These are phyloP conservation scores for Rhagoletis pomonella DNA, from an alignment of 1,140 invertebrate genomes.

Conservation along the genomic window DNA sequence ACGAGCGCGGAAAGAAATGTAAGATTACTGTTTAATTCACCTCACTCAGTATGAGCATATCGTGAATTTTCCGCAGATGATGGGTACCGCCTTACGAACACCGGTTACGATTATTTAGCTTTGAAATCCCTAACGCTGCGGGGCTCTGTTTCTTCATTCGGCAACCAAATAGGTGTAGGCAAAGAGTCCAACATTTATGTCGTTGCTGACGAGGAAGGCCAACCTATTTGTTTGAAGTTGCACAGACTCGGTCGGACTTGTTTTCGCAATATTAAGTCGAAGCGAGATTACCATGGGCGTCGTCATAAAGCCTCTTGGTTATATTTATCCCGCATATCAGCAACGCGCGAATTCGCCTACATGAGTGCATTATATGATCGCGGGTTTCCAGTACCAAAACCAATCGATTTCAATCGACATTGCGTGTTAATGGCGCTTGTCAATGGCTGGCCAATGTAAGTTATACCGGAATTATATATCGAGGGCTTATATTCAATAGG, in stretches of 20 bases:
- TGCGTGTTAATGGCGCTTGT: constrained; percentile 98
- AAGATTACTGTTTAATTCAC: constrained; percentile 71
- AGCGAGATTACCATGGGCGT: constrained; percentile 97
- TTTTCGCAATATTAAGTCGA: constrained; percentile 97
- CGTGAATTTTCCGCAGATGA: constrained; percentile 81
- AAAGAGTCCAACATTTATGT: constrained; percentile 98
- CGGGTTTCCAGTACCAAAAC: constrained; percentile 95
- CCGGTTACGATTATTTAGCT: constrained; percentile 98
- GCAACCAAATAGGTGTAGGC: constrained; percentile 98
- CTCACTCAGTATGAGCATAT: neutral
- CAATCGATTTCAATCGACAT: constrained; percentile 96
- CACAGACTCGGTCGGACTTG: constrained; percentile 96
- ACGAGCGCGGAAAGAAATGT: constrained; percentile 96
- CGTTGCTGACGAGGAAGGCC: constrained; percentile 85
- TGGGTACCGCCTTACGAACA: constrained; percentile 96
- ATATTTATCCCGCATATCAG: constrained; percentile 97
- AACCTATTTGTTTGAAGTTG: constrained; percentile 90
- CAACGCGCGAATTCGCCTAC: constrained; percentile 98
- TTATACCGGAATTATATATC: constrained; percentile 54
- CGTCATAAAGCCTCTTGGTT: constrained; percentile 95
- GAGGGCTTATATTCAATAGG: too few species aligned
- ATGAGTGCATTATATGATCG: constrained; percentile 95
- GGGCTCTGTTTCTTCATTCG: constrained; percentile 89
- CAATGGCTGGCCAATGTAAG: constrained; percentile 84
- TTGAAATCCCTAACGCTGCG: constrained; percentile 90